These are phyloP conservation scores for Synodontis membranacea DNA, from an alignment of 2,113 vertebrate species.

Conservation along the genomic window DNA sequence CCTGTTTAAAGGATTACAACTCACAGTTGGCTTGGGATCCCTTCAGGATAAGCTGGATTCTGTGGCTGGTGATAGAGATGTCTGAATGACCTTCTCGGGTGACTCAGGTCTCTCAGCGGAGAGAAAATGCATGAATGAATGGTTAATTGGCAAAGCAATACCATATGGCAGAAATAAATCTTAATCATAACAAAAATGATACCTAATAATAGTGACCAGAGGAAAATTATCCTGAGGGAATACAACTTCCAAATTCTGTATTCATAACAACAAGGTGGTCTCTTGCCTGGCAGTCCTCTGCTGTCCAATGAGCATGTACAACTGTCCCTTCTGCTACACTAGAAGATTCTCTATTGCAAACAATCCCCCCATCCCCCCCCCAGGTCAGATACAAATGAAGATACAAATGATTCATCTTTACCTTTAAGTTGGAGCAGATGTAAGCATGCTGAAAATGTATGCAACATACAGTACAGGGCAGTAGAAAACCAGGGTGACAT, in stretches of 20 bases:
- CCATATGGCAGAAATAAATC: conserved; percentile 37
- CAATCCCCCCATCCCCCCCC: not conserved
- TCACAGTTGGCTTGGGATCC: not conserved
- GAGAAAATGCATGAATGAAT: conserved; percentile 27
- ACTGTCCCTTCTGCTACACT: not conserved
- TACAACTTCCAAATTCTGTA: conserved; percentile 25
- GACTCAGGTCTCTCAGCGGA: not conserved
- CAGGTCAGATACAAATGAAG: not conserved
- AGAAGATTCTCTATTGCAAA: too few relatives aligned
- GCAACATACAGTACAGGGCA: too few relatives aligned
- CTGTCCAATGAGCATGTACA: conserved; percentile 9
- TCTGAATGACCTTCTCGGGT: conserved; percentile 6
- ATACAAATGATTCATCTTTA: not conserved
- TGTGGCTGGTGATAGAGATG: conserved; percentile 7
- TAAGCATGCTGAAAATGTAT: not conserved
- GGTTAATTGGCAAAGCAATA: conserved; percentile 27
- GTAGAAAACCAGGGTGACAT: not conserved
- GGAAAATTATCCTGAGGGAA: conserved; percentile 30
- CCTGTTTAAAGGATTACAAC: not conserved
- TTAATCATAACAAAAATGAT: conserved; percentile 20
- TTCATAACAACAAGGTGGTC: not conserved
- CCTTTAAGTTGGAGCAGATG: not conserved
- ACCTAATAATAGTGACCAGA: conserved; percentile 31
- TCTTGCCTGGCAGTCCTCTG: not conserved
- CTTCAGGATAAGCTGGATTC: not conserved